Evolutionary conservation across 2,113 vertebrate genomes (phyloP).

Genomic region (Terrapene triunguis): DNA sequence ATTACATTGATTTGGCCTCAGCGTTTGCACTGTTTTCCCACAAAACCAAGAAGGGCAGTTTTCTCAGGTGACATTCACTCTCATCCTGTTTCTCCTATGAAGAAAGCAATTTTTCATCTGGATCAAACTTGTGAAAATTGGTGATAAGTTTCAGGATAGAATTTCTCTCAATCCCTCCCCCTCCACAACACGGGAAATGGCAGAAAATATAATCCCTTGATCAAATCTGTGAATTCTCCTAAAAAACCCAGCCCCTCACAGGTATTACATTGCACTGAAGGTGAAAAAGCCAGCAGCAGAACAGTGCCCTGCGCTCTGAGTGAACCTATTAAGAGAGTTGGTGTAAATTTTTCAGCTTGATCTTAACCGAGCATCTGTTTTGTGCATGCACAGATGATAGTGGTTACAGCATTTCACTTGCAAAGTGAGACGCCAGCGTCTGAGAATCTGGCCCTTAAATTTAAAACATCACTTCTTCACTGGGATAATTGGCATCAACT

Average conservation of each 20-base stretch:
- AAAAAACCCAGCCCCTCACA: neutral
- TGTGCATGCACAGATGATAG: constrained; percentile 24
- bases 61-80: neutral
- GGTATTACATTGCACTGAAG: constrained; percentile 13
- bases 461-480: constrained; percentile 37
- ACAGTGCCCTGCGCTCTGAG: constrained; percentile 58
- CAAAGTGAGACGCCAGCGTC: constrained; percentile 10
- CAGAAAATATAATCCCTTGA: constrained; percentile 62
- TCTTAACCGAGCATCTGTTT: constrained; percentile 41
- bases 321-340: neutral
- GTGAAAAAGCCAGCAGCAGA: constrained; percentile 60
- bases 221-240: constrained; percentile 52
- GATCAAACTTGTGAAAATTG: neutral
- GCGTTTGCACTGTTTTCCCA: neutral
- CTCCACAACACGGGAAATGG: constrained; percentile 20
- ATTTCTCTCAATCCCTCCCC: constrained; percentile 27
- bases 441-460: constrained; percentile 29
- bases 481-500: neutral
- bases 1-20: neutral
- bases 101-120: neutral
- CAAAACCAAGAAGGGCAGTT: neutral
- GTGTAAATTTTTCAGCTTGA: constrained; percentile 41
- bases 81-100: neutral
- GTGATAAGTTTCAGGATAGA: constrained; percentile 6
- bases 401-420: neutral